Conservation (phyloP, 1,140 invertebrate genomes). For the Drosophila insularis region DNA sequence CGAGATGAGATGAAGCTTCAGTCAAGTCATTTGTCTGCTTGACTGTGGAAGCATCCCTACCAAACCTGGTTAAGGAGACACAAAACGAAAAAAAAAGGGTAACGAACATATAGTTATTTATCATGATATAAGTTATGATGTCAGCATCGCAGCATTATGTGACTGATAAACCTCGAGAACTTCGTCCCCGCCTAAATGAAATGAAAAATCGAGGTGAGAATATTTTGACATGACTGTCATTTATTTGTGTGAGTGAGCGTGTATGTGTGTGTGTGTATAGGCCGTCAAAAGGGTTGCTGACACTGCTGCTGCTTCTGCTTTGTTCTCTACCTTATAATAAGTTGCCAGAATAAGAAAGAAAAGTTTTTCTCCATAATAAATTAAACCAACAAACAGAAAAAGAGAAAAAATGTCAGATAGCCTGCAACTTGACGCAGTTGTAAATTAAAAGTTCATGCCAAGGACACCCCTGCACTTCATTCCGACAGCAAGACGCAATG, state of each 20-base stretch:
- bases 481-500: not conserved
- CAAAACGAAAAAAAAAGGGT: conserved; percentile 53
- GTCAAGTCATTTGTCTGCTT: conserved; percentile 76
- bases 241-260: conserved; percentile 11
- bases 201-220: conserved; percentile 80
- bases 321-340: conserved; percentile 36
- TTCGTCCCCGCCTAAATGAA: conserved; percentile 54
- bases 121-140: conserved; percentile 81
- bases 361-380: conserved; percentile 62
- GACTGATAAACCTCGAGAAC: conserved; percentile 68
- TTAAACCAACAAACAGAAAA: conserved; percentile 54
- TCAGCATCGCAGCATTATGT: conserved; percentile 75
- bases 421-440: conserved; percentile 52
- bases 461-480: conserved; percentile 43
- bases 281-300: not conserved
- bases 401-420: conserved; percentile 17
- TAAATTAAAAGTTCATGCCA: conserved; percentile 69
- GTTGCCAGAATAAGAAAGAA: conserved; percentile 32
- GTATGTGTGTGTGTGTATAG: not conserved
- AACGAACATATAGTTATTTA: conserved; percentile 73
- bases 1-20: conserved; percentile 30
- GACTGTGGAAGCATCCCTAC: conserved; percentile 31
- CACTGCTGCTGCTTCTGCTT: too few relatives aligned
- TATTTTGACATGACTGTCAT: conserved; percentile 68
- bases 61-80: conserved; percentile 14